These are phyloP conservation scores for Coelopa pilipes DNA, from an alignment of 2,888 invertebrate species.

Conservation along the genomic window DNA sequence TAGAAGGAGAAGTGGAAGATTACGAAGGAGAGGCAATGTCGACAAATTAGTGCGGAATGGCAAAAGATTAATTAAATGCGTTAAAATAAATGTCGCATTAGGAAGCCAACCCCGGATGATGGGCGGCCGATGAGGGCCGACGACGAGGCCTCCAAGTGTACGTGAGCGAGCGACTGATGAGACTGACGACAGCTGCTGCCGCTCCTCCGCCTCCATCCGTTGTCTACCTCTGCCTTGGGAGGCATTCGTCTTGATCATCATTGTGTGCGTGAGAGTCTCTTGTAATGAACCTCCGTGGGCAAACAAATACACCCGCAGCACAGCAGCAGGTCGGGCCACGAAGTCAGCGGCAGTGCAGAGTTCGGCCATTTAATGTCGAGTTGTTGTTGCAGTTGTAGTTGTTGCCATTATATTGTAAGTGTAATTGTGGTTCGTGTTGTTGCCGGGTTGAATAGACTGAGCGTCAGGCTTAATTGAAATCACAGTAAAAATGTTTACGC, in stretches of 20 bases:
- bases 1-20: background rate
- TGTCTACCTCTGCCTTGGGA: background rate
- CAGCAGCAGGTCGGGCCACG: too few relatives aligned
- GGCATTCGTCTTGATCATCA: slow-evolving; percentile 13
- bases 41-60: slow-evolving; percentile 29
- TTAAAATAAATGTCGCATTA: slow-evolving; percentile 50
- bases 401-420: too few relatives aligned
- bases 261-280: background rate
- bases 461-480: slow-evolving; percentile 20
- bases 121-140: slow-evolving; percentile 33
- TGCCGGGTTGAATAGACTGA: background rate
- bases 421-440: background rate
- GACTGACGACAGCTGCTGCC: background rate
- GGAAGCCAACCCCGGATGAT: slow-evolving; percentile 20
- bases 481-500: slow-evolving; percentile 1
- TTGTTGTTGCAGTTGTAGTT: too few relatives aligned
- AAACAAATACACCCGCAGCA: slow-evolving; percentile 2
- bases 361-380: too few relatives aligned
- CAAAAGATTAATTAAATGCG: slow-evolving; percentile 50
- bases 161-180: background rate
- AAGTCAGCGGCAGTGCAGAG: too few relatives aligned
- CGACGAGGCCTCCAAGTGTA: background rate
- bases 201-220: background rate
- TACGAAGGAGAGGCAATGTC: background rate
- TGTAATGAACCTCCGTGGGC: background rate